Evolutionary conservation across 2,797 vertebrate species (phyloP).

Genomic region (Heteromormyrus szaboi): DNA sequence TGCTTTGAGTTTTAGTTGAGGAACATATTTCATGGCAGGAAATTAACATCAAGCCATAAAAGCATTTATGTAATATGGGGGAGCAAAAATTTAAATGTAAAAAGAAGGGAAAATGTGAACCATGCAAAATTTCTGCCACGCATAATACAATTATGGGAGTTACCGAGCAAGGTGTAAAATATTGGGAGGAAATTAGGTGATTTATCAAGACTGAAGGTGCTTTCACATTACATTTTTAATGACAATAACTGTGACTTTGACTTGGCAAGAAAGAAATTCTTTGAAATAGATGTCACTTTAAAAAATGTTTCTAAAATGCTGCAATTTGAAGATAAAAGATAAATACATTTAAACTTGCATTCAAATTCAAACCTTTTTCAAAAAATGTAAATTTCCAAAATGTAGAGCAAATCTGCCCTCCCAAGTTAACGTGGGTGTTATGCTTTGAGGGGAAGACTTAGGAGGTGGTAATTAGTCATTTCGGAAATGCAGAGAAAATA

Average conservation of each 20-base stretch:
- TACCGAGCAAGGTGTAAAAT: neutral
- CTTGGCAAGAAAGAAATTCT: neutral
- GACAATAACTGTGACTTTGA: neutral
- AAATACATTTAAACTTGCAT: neutral
- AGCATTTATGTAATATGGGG: neutral
- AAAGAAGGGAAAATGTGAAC: neutral
- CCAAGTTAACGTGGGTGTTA: neutral
- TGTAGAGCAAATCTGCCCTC: neutral
- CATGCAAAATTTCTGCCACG: neutral
- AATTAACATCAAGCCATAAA: neutral
- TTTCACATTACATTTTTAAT: neutral
- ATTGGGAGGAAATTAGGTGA: neutral
- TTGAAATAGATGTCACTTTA: neutral
- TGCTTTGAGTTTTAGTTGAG: neutral
- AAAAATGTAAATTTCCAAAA: neutral
- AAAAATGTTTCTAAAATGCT: neutral
- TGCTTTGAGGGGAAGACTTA: conserved; percentile 6
- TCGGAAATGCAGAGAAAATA: neutral
- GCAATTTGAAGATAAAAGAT: neutral
- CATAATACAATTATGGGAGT: neutral
- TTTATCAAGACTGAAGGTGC: neutral
- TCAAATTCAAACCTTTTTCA: neutral
- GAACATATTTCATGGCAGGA: neutral
- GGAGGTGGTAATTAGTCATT: neutral
- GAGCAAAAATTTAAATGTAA: neutral